Conservation (phyloP, 2,888 invertebrate genomes). For the Chrysolina haemoptera region DNA sequence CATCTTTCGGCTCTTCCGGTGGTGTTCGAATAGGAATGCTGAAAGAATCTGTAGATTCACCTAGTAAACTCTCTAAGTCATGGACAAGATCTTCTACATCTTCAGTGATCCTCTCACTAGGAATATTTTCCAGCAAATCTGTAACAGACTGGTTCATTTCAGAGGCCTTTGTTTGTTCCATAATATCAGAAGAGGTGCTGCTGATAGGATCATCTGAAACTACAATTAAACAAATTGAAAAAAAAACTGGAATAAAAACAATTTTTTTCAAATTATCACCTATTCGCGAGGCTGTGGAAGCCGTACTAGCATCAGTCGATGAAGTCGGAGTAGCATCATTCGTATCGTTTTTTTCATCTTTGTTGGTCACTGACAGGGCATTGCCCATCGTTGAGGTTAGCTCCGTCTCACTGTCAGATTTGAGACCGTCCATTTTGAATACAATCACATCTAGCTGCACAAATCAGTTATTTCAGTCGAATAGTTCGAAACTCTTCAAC, state of each 20-base stretch:
- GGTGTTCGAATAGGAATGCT: conserved; percentile 43
- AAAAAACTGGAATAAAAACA: conserved; percentile 44
- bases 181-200: conserved; percentile 64
- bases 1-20: conserved; percentile 18
- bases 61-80: conserved; percentile 67
- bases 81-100: conserved; percentile 69
- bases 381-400: conserved; percentile 66
- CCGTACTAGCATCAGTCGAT: conserved; percentile 64
- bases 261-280: conserved; percentile 43
- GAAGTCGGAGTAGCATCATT: conserved; percentile 66
- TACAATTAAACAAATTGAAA: conserved; percentile 30
- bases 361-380: conserved; percentile 60
- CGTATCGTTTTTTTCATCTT: conserved; percentile 62
- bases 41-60: conserved; percentile 58
- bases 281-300: conserved; percentile 50
- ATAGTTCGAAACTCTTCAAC: not conserved
- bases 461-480: not conserved
- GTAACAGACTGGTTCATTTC: conserved; percentile 43
- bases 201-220: conserved; percentile 66
- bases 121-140: conserved; percentile 58
- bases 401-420: conserved; percentile 54
- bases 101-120: conserved; percentile 64
- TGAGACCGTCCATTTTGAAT: conserved; percentile 36
- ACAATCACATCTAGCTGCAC: conserved; percentile 24
- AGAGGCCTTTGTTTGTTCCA: conserved; percentile 48